phyloP scores from a whole-genome alignment of 2,888 invertebrate genomes.

The Arge pagana region DNA sequence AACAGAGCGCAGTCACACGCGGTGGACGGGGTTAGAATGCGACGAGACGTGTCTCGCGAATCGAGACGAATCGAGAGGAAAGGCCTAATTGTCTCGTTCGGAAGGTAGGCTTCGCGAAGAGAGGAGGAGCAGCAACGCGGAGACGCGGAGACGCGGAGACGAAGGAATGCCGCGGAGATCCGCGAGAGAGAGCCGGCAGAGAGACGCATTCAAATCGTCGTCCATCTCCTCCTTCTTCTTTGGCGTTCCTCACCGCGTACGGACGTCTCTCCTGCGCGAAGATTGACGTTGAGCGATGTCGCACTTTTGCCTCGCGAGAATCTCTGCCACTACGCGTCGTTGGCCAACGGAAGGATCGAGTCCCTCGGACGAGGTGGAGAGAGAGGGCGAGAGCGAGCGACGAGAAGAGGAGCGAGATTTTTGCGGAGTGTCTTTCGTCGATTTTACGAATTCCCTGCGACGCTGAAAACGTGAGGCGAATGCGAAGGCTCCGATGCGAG shows the following conservation, averaged over 20 bases:
- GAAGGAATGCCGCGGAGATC: not conserved
- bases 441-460: constrained; percentile 47
- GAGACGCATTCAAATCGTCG: constrained; percentile 19
- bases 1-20: too few relatives aligned
- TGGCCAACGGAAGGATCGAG: not conserved
- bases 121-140: not conserved
- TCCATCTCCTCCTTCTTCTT: not conserved
- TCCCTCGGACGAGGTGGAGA: not conserved
- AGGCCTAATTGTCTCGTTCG: constrained; percentile 13
- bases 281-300: constrained; percentile 22
- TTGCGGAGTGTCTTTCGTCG: constrained; percentile 41
- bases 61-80: not conserved
- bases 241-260: not conserved
- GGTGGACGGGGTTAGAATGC: too few relatives aligned
- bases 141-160: not conserved
- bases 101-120: not conserved
- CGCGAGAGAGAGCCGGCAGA: not conserved
- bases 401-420: constrained; percentile 28
- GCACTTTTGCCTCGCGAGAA: constrained; percentile 21
- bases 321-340: too few relatives aligned
- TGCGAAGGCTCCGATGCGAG: not conserved
- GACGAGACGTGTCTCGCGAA: constrained; percentile 3
- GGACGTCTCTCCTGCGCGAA: not conserved
- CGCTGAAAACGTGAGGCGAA: constrained; percentile 32
- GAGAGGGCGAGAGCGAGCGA: not conserved